Evolutionary conservation across 2,888 invertebrate species (phyloP), one percentile per base, ranked within the genome.

Genomic region (Dyspetes luteomarginatus): DNA sequence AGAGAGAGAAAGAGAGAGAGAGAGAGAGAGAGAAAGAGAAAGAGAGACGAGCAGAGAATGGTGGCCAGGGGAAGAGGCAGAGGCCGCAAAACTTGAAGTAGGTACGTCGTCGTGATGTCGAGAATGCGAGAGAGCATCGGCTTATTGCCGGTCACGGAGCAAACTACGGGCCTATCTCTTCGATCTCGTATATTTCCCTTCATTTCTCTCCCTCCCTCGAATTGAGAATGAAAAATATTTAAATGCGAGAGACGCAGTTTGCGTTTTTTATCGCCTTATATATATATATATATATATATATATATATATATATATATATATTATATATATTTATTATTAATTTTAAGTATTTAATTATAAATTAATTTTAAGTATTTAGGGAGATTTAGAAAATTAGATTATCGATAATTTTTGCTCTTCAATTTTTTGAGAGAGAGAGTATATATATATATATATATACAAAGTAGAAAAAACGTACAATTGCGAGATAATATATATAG

Each of bases 141-240:
- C 88, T 91, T 91, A 91, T 90, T 90, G 89, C 88, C 86, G 88
- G 87, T 89, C 91, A 91, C 91, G 91, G 87, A 90, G 86, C 86
- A 84, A 87, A 86, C 84, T 85, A 78, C 86, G 85, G 81, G 79
- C 86, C 85, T 91, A 91, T 91, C 91, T 86, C 78, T 85, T 77
- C 86, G 88, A 91, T 91, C 91, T 89, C 72, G n/a, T n/a, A n/a
- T 71, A 55, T 80, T 78, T 76, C 80, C 28, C 71, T 60, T 60
- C 43, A 19, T 62, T 81, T 74, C 80, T 88, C 73, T n/a, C 17
- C 64, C 55, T 30, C 55, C 9, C 7, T 7, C 62, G 50, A 74
- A n/a, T n/a, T n/a, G n/a, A 87, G 87, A 87, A 86, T 85, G 87
- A 88, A 88, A 89, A 90, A 89, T 89, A 90, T 91, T 90, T 90